A percentile compares a stretch with the other conserved stretches of the same genome.
phyloP scores from a whole-genome alignment of 2,113 vertebrate species.

The Cygnus buccinator region DNA sequence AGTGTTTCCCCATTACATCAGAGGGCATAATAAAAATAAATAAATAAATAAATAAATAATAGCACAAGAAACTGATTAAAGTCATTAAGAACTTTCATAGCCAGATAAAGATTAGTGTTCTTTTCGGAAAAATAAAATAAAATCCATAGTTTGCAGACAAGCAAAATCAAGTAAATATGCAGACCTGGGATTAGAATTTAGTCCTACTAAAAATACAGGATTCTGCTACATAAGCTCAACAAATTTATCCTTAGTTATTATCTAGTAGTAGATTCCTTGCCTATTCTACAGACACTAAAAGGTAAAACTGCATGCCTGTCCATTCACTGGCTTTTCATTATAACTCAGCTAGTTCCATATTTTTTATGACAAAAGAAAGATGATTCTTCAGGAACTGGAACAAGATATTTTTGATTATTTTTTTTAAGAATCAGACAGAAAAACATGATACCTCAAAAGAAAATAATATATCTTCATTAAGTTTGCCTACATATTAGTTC shows the following conservation, averaged over 20 bases:
- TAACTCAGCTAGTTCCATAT: not conserved
- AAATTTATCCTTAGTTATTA: not conserved
- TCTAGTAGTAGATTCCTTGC: not conserved
- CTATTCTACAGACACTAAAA: not conserved
- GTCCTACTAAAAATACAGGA: conserved; percentile 1
- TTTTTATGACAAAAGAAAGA: not conserved
- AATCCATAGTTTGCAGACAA: not conserved
- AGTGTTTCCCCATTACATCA: not conserved
- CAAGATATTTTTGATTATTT: not conserved
- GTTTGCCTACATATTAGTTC: not conserved
- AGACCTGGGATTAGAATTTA: not conserved
- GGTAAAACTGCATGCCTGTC: not conserved
- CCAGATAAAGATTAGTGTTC: not conserved
- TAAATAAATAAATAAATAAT: not conserved
- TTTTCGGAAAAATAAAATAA: not conserved
- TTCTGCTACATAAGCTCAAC: not conserved
- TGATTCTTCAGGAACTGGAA: not conserved
- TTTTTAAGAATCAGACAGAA: not conserved
- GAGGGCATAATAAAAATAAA: not conserved
- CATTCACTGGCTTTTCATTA: not conserved
- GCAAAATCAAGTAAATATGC: not conserved
- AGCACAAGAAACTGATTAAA: not conserved
- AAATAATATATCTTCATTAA: not conserved
- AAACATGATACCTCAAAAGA: not conserved
- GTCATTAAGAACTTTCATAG: conserved; percentile 9